Evolutionary conservation across 1,140 invertebrate species (phyloP), one percentile per base, ranked within the genome.

Genomic region (Chionoecetes opilio): DNA sequence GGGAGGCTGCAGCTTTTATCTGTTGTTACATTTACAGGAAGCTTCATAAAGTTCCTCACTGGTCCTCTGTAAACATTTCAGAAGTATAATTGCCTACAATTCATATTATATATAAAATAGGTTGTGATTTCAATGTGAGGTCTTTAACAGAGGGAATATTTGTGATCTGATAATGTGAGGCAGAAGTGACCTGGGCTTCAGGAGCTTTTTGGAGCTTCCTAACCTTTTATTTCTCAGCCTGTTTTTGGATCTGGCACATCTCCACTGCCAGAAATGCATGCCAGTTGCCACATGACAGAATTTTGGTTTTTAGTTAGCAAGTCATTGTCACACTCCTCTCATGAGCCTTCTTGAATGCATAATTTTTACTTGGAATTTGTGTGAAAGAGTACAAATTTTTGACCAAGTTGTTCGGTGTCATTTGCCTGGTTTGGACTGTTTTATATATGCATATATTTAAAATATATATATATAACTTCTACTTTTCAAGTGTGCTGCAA

Each of bases 381-480:
- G 93, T 94, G 88, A 94, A 85, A 94, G 85, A 93, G 94, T 95
- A 95, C 94, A 95, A 95, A 95, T 95, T 95, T 95, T 92, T 95
- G 94, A 95, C 94, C 94, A 95, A 95, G 94, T 92, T 85, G 90
- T 89, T 94, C 82, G 53, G 46, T 93, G 93, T 90, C 87, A 94
- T 94, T 94, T 90, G 93, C 93, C 87, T 94, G 93, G 93, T 94
- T 63, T 94, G 93, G 93, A 94, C 93, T 94, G 93, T 94, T 94
- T 92, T 92, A 37, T 82, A 31, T 89, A 92, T 32, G 34, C 53
- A 82, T 84, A 82, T 84, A 34, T 26, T 34, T 38, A 82, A 29
- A 35, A 82, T 82, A 82, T 11, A 82, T 8, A 82, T 75, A 75
- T 75, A 17, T 75, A 75, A 75, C n/a, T n/a, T 0, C n/a, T n/a